Conservation (phyloP, 2,797 vertebrate species). For the Xiphophorus birchmanni region DNA sequence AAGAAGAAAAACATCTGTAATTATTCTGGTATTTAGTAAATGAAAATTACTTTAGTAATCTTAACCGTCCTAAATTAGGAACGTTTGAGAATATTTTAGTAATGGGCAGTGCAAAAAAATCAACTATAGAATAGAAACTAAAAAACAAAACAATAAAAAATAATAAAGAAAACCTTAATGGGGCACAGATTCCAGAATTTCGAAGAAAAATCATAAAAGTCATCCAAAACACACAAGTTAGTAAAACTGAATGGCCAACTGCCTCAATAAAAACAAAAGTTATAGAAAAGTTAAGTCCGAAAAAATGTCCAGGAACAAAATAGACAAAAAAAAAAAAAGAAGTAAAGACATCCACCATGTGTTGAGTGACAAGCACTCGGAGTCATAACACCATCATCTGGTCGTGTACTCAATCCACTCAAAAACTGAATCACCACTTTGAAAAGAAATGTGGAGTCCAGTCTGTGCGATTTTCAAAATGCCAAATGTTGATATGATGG, state of each 20-base stretch:
- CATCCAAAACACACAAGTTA: not conserved
- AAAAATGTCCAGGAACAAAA: not conserved
- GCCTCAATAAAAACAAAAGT: not conserved
- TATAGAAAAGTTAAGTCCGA: not conserved
- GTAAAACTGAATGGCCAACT: not conserved
- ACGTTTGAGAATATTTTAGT: not conserved
- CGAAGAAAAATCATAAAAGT: not conserved
- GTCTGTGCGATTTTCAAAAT: slow-evolving; percentile 20
- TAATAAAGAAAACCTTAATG: not conserved
- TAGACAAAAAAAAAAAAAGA: not conserved
- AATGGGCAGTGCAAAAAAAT: not conserved
- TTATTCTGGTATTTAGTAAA: not conserved
- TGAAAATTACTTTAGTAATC: not conserved
- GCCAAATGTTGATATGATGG: slow-evolving; percentile 21
- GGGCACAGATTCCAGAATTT: not conserved
- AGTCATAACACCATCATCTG: slow-evolving; percentile 11
- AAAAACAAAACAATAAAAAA: not conserved
- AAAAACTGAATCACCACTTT: slow-evolving; percentile 14
- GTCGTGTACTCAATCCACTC: not conserved
- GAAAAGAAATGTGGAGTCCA: slow-evolving; percentile 18
- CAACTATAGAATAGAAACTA: not conserved
- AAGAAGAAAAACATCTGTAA: not conserved
- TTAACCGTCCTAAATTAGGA: not conserved
- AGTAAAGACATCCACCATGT: slow-evolving; percentile 3
- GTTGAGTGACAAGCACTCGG: slow-evolving; percentile 7